Conservation (phyloP, 35 echinoderm and acorn worm species). For the Acanthaster planci region DNA sequence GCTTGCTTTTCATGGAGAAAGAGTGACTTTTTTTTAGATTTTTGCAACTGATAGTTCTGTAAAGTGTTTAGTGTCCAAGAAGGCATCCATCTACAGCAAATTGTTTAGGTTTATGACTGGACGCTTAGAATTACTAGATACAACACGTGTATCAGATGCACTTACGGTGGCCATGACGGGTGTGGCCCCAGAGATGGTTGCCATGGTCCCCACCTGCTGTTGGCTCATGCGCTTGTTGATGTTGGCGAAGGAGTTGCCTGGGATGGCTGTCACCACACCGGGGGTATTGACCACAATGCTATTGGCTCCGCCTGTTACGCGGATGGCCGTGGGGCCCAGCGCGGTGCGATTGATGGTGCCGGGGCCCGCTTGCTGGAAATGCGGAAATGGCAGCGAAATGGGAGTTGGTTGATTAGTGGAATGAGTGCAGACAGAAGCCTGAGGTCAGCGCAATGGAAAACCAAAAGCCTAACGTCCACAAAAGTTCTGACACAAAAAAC, state of each 20-base stretch:
- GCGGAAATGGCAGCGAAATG: background rate
- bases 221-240: slow-evolving; percentile 95
- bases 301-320: slow-evolving; percentile 41
- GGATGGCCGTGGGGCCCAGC: slow-evolving; percentile 50
- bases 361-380: slow-evolving; percentile 75
- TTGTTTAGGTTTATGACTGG: no score
- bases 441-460: no score
- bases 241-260: slow-evolving; percentile 59
- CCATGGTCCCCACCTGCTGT: slow-evolving; percentile 46
- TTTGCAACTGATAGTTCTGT: no score
- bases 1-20: no score
- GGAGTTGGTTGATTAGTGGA: background rate
- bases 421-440: no score
- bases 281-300: slow-evolving; percentile 81
- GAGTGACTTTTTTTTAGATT: no score
- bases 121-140: background rate
- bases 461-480: no score
- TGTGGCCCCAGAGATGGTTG: slow-evolving; percentile 23
- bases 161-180: slow-evolving; percentile 35
- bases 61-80: no score
- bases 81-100: no score
- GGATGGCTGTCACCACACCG: slow-evolving; percentile 32
- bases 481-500: no score
- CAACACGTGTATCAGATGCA: no score
- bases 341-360: slow-evolving; percentile 70